These are phyloP conservation scores for Callitettix versicolor DNA, from an alignment of 1,140 invertebrate genomes.

Conservation along the genomic window DNA sequence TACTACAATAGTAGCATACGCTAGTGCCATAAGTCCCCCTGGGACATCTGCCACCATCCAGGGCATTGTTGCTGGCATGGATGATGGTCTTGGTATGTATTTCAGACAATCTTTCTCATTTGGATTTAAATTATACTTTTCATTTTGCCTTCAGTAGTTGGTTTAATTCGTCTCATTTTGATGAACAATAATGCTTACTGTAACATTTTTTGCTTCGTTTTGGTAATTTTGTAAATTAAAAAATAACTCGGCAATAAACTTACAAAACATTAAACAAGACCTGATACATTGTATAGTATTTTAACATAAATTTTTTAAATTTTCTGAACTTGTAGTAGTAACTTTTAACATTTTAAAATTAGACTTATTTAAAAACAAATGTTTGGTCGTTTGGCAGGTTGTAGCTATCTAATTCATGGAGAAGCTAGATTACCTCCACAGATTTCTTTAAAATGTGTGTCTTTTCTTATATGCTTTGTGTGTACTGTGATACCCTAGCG, in stretches of 20 bases:
- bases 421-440: too few species aligned
- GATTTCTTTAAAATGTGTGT: too few species aligned
- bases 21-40: conserved; percentile 56
- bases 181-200: neutral
- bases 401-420: too few species aligned
- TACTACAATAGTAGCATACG: conserved; percentile 65
- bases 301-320: too few species aligned
- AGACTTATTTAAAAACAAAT: too few species aligned
- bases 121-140: neutral
- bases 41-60: conserved; percentile 73
- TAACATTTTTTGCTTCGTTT: neutral
- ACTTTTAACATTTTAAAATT: too few species aligned
- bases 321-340: too few species aligned
- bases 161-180: too few species aligned
- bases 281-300: neutral
- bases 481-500: too few species aligned
- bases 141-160: conserved; percentile 12
- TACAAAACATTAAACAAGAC: neutral
- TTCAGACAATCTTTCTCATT: neutral
- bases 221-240: neutral
- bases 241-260: neutral
- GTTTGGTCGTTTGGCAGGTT: too few species aligned
- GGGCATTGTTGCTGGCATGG: conserved; percentile 70
- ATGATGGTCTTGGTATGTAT: conserved; percentile 59
- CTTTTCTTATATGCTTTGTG: too few species aligned